Evolutionary conservation across 2,888 invertebrate species (phyloP).

Genomic region (Cephalotes varians): DNA sequence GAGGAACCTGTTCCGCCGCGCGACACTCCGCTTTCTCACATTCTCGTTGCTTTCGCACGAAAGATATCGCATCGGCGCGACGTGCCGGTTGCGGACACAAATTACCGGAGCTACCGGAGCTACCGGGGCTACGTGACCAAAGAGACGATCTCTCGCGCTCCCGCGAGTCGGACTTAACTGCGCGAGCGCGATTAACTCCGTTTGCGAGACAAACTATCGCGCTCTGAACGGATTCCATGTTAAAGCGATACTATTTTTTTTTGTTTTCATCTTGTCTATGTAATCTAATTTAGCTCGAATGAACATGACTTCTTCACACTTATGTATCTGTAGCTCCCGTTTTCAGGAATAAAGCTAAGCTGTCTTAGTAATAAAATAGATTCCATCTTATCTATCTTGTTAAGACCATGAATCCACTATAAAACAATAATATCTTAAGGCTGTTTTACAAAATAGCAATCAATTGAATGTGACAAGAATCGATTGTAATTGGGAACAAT

Average conservation of each 20-base stretch:
- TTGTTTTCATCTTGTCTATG: too few species aligned
- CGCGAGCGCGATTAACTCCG: constrained; percentile 1
- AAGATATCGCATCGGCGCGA: constrained; percentile 55
- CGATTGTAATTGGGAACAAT: too few species aligned
- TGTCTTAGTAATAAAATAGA: neutral
- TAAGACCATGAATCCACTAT: neutral
- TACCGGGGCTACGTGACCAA: constrained; percentile 40
- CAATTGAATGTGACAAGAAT: too few species aligned
- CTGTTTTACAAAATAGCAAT: too few species aligned
- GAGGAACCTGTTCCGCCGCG: constrained; percentile 79
- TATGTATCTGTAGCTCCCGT: neutral
- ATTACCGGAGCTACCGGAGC: constrained; percentile 69
- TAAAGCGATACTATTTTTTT: too few species aligned
- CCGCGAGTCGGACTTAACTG: neutral
- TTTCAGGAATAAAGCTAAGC: neutral
- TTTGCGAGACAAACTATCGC: neutral
- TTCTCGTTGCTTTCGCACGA: constrained; percentile 68
- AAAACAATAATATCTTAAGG: neutral
- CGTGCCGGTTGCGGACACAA: constrained; percentile 61
- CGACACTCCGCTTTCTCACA: constrained; percentile 70
- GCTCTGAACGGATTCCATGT: too few species aligned
- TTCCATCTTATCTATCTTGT: neutral
- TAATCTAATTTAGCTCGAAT: neutral
- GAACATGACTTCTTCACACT: neutral
- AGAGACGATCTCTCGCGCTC: constrained; percentile 7